Percentiles rank a stretch among this genome's conserved stretches.
Conservation (phyloP, 2,113 vertebrate genomes). For the Kobus ellipsiprymnus region DNA sequence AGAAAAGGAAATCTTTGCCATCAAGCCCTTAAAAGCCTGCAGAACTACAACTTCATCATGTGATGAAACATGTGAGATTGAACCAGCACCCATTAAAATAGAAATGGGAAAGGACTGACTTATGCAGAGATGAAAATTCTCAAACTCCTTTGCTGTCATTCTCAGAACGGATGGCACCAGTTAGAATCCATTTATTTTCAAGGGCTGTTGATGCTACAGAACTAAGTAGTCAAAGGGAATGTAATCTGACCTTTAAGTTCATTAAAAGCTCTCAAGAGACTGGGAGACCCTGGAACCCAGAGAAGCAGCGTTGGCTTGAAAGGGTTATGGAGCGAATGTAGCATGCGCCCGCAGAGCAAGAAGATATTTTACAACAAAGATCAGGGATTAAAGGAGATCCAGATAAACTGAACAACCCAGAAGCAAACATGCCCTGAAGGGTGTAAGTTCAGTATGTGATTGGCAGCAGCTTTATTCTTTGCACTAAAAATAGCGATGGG, state of each 20-base stretch:
- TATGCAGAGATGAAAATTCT: not conserved
- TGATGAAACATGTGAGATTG: not conserved
- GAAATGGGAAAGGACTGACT: not conserved
- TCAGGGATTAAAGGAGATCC: not conserved
- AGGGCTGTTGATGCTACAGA: not conserved
- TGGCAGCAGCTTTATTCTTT: not conserved
- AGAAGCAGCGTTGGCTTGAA: not conserved
- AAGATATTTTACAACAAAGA: slow-evolving; percentile 38
- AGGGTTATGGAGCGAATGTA: not conserved
- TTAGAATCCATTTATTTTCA: not conserved
- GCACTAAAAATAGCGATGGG: not conserved
- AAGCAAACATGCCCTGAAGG: not conserved
- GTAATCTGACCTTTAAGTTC: not conserved
- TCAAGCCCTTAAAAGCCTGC: not conserved
- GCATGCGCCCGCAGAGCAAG: not conserved
- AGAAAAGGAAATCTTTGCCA: not conserved
- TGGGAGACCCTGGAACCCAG: not conserved
- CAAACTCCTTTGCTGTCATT: not conserved
- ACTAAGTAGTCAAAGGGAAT: not conserved
- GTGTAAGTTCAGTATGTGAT: not conserved
- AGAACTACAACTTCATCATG: not conserved
- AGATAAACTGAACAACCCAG: not conserved
- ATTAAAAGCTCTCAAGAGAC: not conserved
- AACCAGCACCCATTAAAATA: not conserved
- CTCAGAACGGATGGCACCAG: not conserved